phyloP scores from a whole-genome alignment of 2,797 vertebrate species.

The Peromyscus melanophrys region DNA sequence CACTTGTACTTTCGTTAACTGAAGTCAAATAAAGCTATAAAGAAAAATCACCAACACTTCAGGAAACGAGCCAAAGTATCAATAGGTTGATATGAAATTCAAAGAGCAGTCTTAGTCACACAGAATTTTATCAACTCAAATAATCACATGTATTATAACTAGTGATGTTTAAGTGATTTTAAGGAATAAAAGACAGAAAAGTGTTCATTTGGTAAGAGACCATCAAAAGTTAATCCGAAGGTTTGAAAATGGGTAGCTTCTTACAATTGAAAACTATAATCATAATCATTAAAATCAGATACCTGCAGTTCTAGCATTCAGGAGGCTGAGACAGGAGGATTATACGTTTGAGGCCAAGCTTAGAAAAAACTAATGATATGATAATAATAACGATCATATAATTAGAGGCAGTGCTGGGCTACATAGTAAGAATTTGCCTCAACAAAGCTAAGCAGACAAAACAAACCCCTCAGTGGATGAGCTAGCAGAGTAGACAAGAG shows the following conservation, averaged over 20 bases:
- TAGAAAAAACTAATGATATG: neutral
- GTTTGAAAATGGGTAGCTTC: neutral
- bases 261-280: neutral
- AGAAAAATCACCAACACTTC: neutral
- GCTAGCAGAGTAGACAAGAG: neutral
- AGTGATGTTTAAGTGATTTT: constrained; percentile 6
- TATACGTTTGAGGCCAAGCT: neutral
- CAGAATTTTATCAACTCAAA: neutral
- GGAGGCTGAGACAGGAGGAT: neutral
- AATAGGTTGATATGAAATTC: neutral
- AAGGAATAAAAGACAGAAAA: neutral
- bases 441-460: neutral
- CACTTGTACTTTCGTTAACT: neutral
- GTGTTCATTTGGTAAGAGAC: neutral
- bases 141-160: neutral
- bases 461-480: neutral
- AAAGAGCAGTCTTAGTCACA: neutral
- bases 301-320: neutral
- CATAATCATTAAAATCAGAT: neutral
- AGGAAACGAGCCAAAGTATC: neutral
- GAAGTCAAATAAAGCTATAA: neutral
- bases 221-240: neutral
- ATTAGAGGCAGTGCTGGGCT: neutral
- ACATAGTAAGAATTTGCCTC: neutral
- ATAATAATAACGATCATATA: neutral